Evolutionary conservation across 2,797 vertebrate species (phyloP).

Genomic region (Manis pentadactyla): DNA sequence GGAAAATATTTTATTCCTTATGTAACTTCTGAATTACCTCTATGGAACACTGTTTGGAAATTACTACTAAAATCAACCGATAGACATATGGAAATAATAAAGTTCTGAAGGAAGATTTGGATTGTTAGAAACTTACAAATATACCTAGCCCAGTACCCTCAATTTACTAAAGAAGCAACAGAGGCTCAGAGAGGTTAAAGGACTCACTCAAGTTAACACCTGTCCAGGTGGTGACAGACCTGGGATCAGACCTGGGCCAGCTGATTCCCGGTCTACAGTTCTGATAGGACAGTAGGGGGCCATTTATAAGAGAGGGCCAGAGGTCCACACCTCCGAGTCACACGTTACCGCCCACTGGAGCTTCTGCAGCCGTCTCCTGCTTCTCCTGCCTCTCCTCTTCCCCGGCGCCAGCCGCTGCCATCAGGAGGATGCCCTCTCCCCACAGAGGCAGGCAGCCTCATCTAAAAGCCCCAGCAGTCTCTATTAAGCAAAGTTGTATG

Average conservation of each 20-base stretch:
- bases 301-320: background rate
- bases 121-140: background rate
- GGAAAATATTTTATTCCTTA: background rate
- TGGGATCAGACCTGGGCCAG: background rate
- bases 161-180: background rate
- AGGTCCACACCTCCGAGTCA: background rate
- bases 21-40: constrained; percentile 5
- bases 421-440: background rate
- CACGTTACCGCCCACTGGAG: rapidly evolving
- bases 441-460: background rate
- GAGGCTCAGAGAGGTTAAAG: background rate
- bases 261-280: background rate
- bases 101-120: background rate
- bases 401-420: background rate
- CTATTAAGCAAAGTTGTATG: background rate
- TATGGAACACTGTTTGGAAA: background rate
- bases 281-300: no score
- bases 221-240: background rate
- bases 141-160: background rate
- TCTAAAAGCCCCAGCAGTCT: background rate
- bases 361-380: background rate
- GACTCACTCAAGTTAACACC: background rate
- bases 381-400: background rate
- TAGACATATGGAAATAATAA: background rate
- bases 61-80: background rate